phyloP scores from a whole-genome alignment of 2,113 vertebrate species.

The Crotalus viridis region DNA sequence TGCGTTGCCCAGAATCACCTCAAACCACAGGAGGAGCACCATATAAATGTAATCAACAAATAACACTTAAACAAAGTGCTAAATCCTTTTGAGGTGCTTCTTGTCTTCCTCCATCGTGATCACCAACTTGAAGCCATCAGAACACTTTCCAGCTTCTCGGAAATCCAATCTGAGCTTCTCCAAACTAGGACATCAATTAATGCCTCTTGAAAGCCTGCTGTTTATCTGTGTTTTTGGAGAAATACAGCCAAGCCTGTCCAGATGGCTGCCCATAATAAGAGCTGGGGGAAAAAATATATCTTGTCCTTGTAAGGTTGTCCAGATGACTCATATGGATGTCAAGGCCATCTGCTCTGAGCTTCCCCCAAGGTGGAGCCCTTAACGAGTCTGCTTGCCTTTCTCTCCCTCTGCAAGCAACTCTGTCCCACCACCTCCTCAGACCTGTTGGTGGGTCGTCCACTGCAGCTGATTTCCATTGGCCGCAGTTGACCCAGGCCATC shows the following conservation, averaged over 20 bases:
- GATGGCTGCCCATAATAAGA: not conserved
- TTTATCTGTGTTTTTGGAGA: not conserved
- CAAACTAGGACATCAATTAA: not conserved
- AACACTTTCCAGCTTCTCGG: not conserved
- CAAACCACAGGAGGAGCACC: not conserved
- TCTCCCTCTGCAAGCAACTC: not conserved
- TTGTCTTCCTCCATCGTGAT: not conserved
- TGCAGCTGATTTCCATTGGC: not conserved
- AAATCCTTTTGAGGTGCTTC: not conserved
- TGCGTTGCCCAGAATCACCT: not conserved
- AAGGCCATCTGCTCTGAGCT: not conserved
- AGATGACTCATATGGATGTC: rapidly evolving
- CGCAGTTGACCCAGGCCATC: not conserved
- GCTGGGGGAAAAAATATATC: not conserved
- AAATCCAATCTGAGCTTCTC: not conserved
- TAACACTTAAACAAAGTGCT: too few relatives aligned
- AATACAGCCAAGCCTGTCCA: not conserved
- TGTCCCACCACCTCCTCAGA: not conserved
- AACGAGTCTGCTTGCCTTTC: not conserved
- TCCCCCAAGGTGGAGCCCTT: not conserved
- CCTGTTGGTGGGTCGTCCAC: not conserved
- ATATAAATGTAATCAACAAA: too few relatives aligned
- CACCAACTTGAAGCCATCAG: not conserved
- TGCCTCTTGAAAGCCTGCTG: not conserved
- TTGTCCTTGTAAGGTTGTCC: not conserved